Evolutionary conservation across 2,113 vertebrate species (phyloP).

Genomic region (Nannospalax galili): DNA sequence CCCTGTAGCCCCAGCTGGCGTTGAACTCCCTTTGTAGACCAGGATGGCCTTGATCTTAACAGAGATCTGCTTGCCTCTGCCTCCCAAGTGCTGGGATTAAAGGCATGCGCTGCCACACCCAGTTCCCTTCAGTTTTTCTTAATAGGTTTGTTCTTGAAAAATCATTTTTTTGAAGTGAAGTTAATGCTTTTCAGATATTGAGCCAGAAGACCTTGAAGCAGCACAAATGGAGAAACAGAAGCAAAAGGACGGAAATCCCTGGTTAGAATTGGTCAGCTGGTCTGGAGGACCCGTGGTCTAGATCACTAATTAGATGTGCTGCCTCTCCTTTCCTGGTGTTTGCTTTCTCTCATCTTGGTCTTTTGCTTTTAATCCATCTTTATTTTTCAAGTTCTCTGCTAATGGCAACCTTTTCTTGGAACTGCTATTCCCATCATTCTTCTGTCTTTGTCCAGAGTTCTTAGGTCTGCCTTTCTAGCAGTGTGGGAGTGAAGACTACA

Average conservation of each 20-base stretch:
- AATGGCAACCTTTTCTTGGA: conserved; percentile 16
- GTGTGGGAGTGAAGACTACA: not conserved
- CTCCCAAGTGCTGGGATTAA: too few relatives aligned
- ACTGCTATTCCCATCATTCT: not conserved
- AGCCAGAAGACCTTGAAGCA: not conserved
- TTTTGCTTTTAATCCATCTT: conserved; percentile 1
- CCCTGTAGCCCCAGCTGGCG: too few relatives aligned
- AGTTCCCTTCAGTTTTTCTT: conserved; percentile 21
- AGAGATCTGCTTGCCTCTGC: too few relatives aligned
- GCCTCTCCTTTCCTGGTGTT: not conserved
- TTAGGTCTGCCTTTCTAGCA: not conserved
- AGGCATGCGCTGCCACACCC: too few relatives aligned
- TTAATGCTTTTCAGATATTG: conserved; percentile 24
- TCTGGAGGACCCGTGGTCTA: not conserved
- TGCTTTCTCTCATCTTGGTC: conserved; percentile 26
- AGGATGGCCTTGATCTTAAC: too few relatives aligned
- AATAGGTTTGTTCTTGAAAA: conserved; percentile 55
- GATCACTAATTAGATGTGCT: not conserved
- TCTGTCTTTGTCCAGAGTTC: conserved; percentile 12
- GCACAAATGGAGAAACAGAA: conserved; percentile 42
- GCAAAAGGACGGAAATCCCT: not conserved
- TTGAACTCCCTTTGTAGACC: too few relatives aligned
- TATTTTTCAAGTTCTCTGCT: conserved; percentile 47
- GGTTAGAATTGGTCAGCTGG: not conserved
- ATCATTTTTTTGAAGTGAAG: conserved; percentile 29